Conservation (phyloP, 2,888 invertebrate genomes). For the Neoascia interrupta region DNA sequence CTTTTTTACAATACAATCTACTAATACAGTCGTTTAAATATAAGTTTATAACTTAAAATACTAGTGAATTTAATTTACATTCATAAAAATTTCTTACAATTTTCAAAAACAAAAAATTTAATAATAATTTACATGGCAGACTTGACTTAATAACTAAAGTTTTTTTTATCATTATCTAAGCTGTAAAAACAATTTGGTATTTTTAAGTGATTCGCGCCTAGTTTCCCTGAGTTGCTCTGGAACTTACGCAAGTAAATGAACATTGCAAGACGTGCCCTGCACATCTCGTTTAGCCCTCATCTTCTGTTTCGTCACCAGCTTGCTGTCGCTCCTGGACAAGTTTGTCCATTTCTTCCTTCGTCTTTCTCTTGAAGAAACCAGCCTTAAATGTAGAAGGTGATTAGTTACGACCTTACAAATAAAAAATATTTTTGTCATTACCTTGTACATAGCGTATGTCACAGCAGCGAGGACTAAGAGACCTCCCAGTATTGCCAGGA, state of each 20-base stretch:
- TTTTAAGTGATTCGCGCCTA: constrained; percentile 48
- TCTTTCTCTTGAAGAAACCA: constrained; percentile 81
- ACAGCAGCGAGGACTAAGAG: constrained; percentile 78
- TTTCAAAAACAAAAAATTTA: neutral
- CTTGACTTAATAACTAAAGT: constrained; percentile 37
- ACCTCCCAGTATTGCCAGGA: constrained; percentile 79
- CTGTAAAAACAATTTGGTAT: constrained; percentile 53
- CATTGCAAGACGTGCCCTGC: too few species aligned
- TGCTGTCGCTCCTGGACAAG: constrained; percentile 75
- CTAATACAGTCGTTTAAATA: constrained; percentile 38
- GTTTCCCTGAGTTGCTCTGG: constrained; percentile 18
- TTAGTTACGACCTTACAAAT: neutral
- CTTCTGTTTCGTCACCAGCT: constrained; percentile 73
- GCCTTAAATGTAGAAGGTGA: constrained; percentile 73
- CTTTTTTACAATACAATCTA: constrained; percentile 9
- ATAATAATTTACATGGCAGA: constrained; percentile 67
- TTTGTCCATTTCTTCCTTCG: constrained; percentile 80
- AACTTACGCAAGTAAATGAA: constrained; percentile 10
- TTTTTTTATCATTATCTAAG: constrained; percentile 24
- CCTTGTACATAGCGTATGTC: constrained; percentile 78
- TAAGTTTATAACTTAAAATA: constrained; percentile 41
- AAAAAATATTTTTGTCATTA: constrained; percentile 53
- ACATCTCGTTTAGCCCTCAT: constrained; percentile 26
- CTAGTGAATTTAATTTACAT: too few species aligned
- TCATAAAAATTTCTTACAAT: too few species aligned